Evolutionary conservation across 1,140 invertebrate genomes (phyloP).

Genomic region (Dinothrombium tinctorium): DNA sequence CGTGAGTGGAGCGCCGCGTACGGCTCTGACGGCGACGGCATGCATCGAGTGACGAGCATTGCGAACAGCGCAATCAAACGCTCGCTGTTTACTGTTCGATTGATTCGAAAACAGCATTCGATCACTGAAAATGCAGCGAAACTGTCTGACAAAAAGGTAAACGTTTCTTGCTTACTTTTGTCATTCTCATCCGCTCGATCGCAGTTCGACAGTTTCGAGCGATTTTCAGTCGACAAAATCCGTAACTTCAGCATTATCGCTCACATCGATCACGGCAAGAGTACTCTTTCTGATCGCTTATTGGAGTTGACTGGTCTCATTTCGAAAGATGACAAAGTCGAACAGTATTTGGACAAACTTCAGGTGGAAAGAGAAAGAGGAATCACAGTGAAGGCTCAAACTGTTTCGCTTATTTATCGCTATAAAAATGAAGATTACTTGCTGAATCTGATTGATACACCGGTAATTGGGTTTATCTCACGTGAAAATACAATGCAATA

Average conservation of each 20-base stretch:
- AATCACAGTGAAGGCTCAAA: constrained; percentile 95
- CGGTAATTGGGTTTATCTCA: constrained; percentile 22
- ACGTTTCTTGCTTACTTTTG: too few species aligned
- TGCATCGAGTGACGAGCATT: too few species aligned
- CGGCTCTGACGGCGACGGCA: too few species aligned
- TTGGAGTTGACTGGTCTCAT: constrained; percentile 33
- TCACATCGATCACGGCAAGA: constrained; percentile 22
- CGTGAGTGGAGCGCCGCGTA: too few species aligned
- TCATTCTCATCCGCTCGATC: constrained; percentile 6
- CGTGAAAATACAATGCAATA: constrained; percentile 1
- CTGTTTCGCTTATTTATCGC: constrained; percentile 58
- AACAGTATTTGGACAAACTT: constrained; percentile 64
- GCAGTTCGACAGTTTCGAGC: constrained; percentile 6
- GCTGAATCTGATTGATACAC: constrained; percentile 88
- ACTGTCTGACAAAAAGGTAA: too few species aligned
- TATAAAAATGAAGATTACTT: constrained; percentile 36
- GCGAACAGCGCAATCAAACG: too few species aligned
- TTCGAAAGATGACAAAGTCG: constrained; percentile 28
- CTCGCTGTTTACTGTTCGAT: too few species aligned
- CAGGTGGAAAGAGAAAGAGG: constrained; percentile 81
- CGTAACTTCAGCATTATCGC: constrained; percentile 21
- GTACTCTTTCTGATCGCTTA: constrained; percentile 20
- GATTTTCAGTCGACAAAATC: constrained; percentile 14
- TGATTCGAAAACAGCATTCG: too few species aligned
- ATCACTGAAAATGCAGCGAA: too few species aligned